phyloP scores from a whole-genome alignment of 2,797 vertebrate genomes.

The Myiotriccus ornatus region DNA sequence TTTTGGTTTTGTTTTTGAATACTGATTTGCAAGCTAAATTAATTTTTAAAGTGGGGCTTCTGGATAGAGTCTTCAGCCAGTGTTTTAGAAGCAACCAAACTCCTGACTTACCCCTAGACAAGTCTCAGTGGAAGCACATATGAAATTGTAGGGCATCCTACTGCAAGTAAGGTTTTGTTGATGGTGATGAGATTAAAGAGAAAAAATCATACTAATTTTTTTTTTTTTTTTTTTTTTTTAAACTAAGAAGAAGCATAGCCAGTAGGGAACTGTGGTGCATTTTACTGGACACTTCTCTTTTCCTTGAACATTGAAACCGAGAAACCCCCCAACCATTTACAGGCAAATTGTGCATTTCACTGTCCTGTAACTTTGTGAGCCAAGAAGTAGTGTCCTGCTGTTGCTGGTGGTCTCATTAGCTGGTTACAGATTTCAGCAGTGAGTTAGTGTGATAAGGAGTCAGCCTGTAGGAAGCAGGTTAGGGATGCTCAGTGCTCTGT shows the following conservation, averaged over 20 bases:
- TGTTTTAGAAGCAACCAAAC: background rate
- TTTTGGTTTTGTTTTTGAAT: background rate
- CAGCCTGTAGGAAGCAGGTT: background rate
- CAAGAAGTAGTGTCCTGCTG: background rate
- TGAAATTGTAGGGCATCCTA: background rate
- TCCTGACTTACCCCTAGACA: background rate
- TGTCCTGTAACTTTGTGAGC: background rate
- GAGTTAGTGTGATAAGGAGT: background rate
- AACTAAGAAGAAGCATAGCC: background rate
- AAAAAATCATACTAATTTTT: background rate
- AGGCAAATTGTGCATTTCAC: background rate
- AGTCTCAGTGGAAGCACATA: background rate
- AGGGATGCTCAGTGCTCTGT: background rate
- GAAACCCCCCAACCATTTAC: accelerated
- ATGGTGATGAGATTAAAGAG: background rate
- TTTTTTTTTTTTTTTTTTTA: background rate
- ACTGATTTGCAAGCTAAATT: background rate
- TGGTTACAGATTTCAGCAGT: background rate
- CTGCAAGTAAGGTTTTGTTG: background rate
- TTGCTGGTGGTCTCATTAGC: background rate
- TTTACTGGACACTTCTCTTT: background rate
- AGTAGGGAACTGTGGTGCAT: background rate
- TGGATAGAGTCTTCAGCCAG: background rate
- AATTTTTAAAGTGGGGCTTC: background rate
- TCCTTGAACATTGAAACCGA: background rate